A percentile compares a stretch with the other conserved stretches of the same genome.
Conservation (phyloP, 2,797 vertebrate species). For the Xenopus petersii region DNA sequence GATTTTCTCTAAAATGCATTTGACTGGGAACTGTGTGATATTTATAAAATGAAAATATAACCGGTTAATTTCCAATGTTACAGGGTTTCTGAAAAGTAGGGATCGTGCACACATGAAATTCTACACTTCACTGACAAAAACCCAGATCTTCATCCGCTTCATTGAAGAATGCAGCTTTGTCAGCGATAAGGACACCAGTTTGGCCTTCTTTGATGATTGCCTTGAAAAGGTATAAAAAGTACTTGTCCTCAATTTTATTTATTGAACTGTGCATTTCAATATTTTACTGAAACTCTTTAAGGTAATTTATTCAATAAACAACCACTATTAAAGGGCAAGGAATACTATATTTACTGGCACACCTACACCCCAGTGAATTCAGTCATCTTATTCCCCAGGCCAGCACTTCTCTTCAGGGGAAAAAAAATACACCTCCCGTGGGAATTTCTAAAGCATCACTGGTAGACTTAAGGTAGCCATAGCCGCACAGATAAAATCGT, state of each 20-base stretch:
- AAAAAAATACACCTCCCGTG: too few relatives aligned
- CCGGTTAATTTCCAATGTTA: conserved; percentile 7
- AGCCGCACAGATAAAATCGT: too few relatives aligned
- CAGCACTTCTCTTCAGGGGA: too few relatives aligned
- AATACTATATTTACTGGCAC: neutral
- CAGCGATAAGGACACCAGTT: conserved; percentile 97
- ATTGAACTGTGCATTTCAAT: neutral
- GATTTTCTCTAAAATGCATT: too few relatives aligned
- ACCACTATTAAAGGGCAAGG: too few relatives aligned
- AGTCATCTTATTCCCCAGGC: too few relatives aligned
- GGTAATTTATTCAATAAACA: too few relatives aligned
- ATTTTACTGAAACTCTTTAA: too few relatives aligned
- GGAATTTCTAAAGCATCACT: too few relatives aligned
- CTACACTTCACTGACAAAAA: conserved; percentile 90
- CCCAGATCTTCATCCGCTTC: conserved; percentile 97
- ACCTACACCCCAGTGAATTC: neutral
- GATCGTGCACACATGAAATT: conserved; percentile 95
- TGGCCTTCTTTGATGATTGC: conserved; percentile 98
- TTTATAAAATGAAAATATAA: neutral
- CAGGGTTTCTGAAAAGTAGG: conserved; percentile 94
- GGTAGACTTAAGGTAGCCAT: too few relatives aligned
- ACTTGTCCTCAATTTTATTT: neutral
- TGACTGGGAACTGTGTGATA: too few relatives aligned
- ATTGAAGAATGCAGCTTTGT: conserved; percentile 98
- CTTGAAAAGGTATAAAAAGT: conserved; percentile 88